Percentiles rank a stretch among this genome's conserved stretches.
Evolutionary conservation across 2,113 vertebrate genomes (phyloP).

Genomic region (Candoia aspera): DNA sequence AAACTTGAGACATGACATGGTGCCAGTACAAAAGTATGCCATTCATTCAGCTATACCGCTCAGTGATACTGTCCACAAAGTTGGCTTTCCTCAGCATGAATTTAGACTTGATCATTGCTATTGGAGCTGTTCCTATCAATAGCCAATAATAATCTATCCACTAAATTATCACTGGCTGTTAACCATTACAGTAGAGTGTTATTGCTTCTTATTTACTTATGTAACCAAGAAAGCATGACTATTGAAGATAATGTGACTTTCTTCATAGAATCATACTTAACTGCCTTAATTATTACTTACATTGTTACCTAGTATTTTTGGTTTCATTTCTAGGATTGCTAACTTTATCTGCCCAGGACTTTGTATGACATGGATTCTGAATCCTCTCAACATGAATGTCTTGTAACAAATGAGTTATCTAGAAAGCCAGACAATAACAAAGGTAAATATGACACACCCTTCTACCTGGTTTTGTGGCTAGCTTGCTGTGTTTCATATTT

Average conservation of each 20-base stretch:
- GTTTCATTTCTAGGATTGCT: slow-evolving; percentile 36
- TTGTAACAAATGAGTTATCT: slow-evolving; percentile 28
- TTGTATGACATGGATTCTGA: slow-evolving; percentile 59
- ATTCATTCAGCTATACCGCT: not conserved
- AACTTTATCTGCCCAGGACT: slow-evolving; percentile 41
- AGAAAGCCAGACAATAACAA: slow-evolving; percentile 47
- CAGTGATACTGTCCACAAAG: not conserved
- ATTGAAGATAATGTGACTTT: not conserved
- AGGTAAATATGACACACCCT: slow-evolving; percentile 66
- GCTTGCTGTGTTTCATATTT: not conserved
- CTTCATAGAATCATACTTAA: not conserved
- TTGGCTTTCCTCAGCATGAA: not conserved
- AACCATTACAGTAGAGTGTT: not conserved
- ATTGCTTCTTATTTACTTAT: not conserved
- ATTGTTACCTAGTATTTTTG: not conserved
- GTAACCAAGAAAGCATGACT: not conserved
- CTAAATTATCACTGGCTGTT: not conserved
- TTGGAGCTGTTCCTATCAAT: not conserved
- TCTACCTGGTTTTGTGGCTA: not conserved
- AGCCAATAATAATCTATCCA: not conserved
- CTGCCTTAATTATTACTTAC: not conserved
- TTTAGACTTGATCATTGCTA: not conserved
- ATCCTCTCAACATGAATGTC: slow-evolving; percentile 24
- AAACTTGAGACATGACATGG: not conserved
- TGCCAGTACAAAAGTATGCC: not conserved